Evolutionary conservation across 2,113 vertebrate genomes (phyloP).

Genomic region (Cisticola juncidis): DNA sequence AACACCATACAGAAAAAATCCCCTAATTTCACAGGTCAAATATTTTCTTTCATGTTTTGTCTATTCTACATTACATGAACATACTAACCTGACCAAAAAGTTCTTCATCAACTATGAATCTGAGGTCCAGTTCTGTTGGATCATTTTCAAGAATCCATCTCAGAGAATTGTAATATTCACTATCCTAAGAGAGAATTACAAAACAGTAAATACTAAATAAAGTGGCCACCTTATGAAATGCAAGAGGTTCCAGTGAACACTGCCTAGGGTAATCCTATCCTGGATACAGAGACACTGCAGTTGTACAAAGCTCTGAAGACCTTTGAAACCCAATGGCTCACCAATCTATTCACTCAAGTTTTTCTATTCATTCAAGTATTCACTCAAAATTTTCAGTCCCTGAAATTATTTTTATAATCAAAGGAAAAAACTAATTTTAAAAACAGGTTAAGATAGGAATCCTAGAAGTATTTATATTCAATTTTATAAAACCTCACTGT

Average conservation of each 20-base stretch:
- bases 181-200: conserved; percentile 78
- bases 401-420: neutral
- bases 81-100: conserved; percentile 94
- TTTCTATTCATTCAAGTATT: no score
- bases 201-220: neutral
- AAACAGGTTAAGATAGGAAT: neutral
- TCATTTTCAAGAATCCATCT: conserved; percentile 98
- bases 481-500: neutral
- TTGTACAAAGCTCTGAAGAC: neutral
- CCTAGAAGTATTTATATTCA: neutral
- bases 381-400: neutral
- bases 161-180: conserved; percentile 95
- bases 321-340: neutral
- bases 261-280: neutral
- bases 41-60: neutral
- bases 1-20: neutral
- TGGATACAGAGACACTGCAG: neutral
- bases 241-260: neutral
- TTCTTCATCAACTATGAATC: conserved; percentile 94
- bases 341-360: neutral
- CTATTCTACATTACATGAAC: neutral
- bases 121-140: conserved; percentile 91
- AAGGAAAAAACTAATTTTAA: neutral
- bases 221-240: neutral
- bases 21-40: neutral